Conservation (phyloP, 2,797 vertebrate species). For the Sebastes paucispinis region DNA sequence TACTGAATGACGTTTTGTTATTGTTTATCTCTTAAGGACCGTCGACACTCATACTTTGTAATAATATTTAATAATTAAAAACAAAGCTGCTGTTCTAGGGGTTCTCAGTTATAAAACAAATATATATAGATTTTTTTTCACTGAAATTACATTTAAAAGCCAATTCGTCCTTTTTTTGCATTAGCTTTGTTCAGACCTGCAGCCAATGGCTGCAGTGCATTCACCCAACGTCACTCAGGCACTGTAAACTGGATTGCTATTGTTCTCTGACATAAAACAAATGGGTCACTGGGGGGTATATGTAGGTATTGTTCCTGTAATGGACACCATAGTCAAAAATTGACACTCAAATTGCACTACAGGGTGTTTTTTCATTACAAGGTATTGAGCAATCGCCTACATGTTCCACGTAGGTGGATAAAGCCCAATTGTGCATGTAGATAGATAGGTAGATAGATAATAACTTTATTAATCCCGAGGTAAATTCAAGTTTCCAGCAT, state of each 20-base stretch:
- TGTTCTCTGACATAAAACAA: slow-evolving; percentile 74
- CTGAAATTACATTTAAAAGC: slow-evolving; percentile 12
- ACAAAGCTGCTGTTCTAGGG: rapidly evolving
- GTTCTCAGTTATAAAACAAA: not conserved
- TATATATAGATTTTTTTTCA: not conserved
- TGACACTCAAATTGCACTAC: not conserved
- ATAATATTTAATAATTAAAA: not conserved
- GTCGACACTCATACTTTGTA: not conserved
- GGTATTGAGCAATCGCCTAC: not conserved
- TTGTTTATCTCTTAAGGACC: slow-evolving; percentile 30
- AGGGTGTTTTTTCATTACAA: not conserved
- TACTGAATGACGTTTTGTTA: slow-evolving; percentile 56
- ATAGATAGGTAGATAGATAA: no score
- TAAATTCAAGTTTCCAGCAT: no score
- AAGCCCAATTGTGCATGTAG: not conserved
- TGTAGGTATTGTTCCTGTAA: slow-evolving; percentile 6
- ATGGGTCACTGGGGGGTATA: slow-evolving; percentile 47
- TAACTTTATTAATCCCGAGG: no score
- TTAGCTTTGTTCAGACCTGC: slow-evolving; percentile 71
- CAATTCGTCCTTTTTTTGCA: slow-evolving; percentile 15
- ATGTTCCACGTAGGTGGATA: not conserved
- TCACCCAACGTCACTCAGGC: slow-evolving; percentile 53
- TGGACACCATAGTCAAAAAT: not conserved
- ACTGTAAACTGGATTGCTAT: slow-evolving; percentile 57
- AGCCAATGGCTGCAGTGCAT: slow-evolving; percentile 66